These are phyloP conservation scores for Drosophila pandora DNA, from an alignment of 1,140 invertebrate genomes.

Conservation along the genomic window DNA sequence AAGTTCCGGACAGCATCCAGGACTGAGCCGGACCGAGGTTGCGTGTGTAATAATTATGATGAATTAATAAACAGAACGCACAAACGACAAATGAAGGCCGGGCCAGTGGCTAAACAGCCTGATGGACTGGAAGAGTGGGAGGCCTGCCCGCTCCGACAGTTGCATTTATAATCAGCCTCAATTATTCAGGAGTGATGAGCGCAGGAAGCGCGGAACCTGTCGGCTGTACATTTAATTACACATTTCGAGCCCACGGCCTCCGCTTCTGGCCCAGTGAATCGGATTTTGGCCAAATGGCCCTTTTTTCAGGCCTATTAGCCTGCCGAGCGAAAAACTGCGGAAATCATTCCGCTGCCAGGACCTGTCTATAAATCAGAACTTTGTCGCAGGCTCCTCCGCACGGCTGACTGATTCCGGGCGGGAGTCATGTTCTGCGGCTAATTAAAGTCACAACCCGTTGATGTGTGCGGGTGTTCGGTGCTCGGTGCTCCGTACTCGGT, in stretches of 20 bases:
- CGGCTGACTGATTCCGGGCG: conserved; percentile 13
- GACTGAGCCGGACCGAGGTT: background rate
- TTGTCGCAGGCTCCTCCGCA: background rate
- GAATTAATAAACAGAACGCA: conserved; percentile 56
- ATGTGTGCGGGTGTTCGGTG: conserved; percentile 1
- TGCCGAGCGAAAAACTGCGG: too few relatives aligned
- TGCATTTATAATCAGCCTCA: conserved; percentile 52
- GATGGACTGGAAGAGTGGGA: background rate
- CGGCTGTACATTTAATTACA: conserved; percentile 14
- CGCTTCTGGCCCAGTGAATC: too few relatives aligned
- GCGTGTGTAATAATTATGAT: conserved; percentile 56
- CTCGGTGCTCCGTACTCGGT: background rate
- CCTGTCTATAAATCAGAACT: conserved; percentile 12
- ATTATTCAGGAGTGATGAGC: conserved; percentile 30
- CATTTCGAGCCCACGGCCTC: background rate
- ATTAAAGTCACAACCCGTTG: conserved; percentile 43
- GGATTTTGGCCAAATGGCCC: too few relatives aligned
- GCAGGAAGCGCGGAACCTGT: conserved; percentile 6
- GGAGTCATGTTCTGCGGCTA: conserved; percentile 39
- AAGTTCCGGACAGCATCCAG: conserved; percentile 5
- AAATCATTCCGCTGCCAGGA: background rate
- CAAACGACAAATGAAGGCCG: conserved; percentile 14
- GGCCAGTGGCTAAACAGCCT: background rate
- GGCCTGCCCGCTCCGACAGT: conserved; percentile 22
- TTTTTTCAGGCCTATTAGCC: too few relatives aligned